Evolutionary conservation across 2,797 vertebrate genomes (phyloP), one percentile per base, ranked within the genome.

Genomic region (Pantherophis alleghaniensis): DNA sequence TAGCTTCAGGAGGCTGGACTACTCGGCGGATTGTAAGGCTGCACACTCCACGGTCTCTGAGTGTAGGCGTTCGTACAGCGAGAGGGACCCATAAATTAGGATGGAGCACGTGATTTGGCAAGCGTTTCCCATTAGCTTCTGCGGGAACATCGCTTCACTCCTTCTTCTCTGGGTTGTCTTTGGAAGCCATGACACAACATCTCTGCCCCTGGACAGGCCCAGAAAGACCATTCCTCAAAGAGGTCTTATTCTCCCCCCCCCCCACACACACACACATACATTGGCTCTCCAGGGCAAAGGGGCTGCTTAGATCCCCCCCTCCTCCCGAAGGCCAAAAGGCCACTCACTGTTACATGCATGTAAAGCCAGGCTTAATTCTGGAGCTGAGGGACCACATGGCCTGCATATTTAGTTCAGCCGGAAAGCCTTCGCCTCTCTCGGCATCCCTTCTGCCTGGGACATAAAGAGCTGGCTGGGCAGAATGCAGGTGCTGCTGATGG

Each of bases 381-480:
- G 57, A 97, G 93, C 92, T 96, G 93, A 96, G 60, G 94, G 94
- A 87, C 63, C 94, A 91, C 91, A 90, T 93, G 91, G 93, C 87
- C 92, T 96, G 91, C 90, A 10, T 95, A 86, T 96, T 96, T 96
- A 92, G 88, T 95, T 95, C 94, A 37, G 94, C 24, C 69, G 87
- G 93, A 53, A 93, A 87, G 87, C 92, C 96, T 95, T 94, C 93
- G 94, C 96, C 96, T 96, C 87, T 92, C 94, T 96, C 96, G 95
- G 93, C 95, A 95, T 91, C 95, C 42, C 93, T 94, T 88, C 61
- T 94, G 91, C 95, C 97, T 95, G 95, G 93, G 90, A 92, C 95
- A 96, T 63, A 69, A 90, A 95, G 89, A 96, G 88, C 93, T 93
- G 60, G 96, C 88, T 94, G 94, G 96, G 96, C 89, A 96, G 91